These are phyloP conservation scores for Oreohelix idahoensis DNA, from an alignment of 1,140 invertebrate species.

Conservation along the genomic window DNA sequence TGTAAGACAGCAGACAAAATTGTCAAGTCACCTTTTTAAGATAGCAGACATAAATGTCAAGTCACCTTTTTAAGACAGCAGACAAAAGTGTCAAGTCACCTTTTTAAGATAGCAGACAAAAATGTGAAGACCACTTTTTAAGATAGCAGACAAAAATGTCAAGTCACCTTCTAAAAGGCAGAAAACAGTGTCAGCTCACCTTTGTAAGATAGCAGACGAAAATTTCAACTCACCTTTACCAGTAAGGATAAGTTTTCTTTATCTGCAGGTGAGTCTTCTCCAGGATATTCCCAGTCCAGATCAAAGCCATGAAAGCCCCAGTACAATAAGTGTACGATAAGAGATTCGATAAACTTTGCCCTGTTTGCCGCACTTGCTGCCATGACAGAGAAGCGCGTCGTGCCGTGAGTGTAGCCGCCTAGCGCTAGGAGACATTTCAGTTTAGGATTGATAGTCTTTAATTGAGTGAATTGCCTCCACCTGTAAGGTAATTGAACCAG, in stretches of 20 bases:
- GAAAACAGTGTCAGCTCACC: too few relatives aligned
- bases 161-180: too few relatives aligned
- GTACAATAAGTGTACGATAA: constrained; percentile 12
- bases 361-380: background rate
- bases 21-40: too few relatives aligned
- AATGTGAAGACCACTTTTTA: too few relatives aligned
- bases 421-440: background rate
- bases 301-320: constrained; percentile 77
- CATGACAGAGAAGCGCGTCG: background rate
- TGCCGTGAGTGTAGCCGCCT: constrained; percentile 14
- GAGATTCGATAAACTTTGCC: constrained; percentile 2
- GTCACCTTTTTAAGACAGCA: too few relatives aligned
- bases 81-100: too few relatives aligned
- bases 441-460: background rate
- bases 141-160: too few relatives aligned
- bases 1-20: too few relatives aligned
- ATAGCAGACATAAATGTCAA: too few relatives aligned
- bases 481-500: background rate
- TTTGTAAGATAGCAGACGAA: too few relatives aligned
- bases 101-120: too few relatives aligned
- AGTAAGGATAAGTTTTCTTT: constrained; percentile 87
- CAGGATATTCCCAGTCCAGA: constrained; percentile 96
- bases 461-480: background rate
- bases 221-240: background rate
- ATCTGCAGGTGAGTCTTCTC: constrained; percentile 85